Conservation (phyloP, 2,113 vertebrate genomes). For the Butastur rufipennis region DNA sequence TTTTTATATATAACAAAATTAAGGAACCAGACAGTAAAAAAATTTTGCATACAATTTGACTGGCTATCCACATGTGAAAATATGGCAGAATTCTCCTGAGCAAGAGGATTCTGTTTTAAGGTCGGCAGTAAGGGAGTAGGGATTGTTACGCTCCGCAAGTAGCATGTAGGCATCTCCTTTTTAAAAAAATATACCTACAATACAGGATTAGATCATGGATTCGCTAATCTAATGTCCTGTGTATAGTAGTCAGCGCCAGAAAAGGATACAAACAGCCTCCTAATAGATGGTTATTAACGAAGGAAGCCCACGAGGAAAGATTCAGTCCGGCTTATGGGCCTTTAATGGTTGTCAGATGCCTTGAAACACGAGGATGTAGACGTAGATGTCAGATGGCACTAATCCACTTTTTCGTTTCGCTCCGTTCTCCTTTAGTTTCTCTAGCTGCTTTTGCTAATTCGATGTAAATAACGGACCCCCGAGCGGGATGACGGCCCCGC, state of each 20-base stretch:
- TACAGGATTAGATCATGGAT: neutral
- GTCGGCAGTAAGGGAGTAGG: neutral
- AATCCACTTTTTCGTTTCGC: neutral
- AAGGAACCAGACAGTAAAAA: neutral
- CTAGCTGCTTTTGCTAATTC: neutral
- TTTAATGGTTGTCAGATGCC: neutral
- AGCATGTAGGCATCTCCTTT: neutral
- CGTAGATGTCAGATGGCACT: neutral
- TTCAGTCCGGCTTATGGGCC: neutral
- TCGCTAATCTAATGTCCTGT: neutral
- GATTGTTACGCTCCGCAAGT: neutral
- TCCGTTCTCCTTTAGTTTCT: neutral
- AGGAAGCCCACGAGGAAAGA: neutral
- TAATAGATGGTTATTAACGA: neutral
- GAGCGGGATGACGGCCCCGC: neutral
- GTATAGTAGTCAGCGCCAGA: neutral
- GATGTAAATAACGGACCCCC: neutral
- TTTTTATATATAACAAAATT: conserved; percentile 12
- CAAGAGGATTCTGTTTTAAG: neutral
- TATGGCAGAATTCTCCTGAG: neutral
- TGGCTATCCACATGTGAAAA: neutral
- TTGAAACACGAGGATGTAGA: neutral
- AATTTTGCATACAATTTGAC: neutral
- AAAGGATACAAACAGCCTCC: neutral
- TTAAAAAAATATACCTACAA: neutral